A percentile compares a stretch with the other conserved stretches of the same genome.
Evolutionary conservation across 2,888 invertebrate species (phyloP).

Genomic region (Stratiomys singularior): DNA sequence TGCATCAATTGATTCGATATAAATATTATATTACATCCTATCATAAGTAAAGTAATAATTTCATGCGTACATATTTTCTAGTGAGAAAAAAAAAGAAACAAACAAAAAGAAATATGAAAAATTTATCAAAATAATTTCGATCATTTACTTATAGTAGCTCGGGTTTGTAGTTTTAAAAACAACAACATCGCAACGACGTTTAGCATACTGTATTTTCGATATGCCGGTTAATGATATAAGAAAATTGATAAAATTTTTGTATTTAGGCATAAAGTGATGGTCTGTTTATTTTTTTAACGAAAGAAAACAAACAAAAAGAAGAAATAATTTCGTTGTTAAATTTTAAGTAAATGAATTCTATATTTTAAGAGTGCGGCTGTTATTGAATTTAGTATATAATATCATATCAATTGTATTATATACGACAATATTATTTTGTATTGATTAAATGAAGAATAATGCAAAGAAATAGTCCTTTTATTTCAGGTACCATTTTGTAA

Average conservation of each 20-base stretch:
- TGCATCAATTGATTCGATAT: neutral
- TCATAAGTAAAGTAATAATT: no score
- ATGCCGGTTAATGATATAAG: neutral
- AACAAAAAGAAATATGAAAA: no score
- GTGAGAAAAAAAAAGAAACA: no score
- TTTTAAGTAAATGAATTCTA: slow-evolving; percentile 8
- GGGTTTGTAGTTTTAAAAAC: neutral
- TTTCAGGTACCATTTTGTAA: no score
- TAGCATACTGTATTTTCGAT: neutral
- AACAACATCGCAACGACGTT: neutral
- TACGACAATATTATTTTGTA: slow-evolving; percentile 31
- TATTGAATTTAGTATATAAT: slow-evolving; percentile 30
- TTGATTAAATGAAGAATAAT: neutral
- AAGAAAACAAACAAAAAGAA: no score
- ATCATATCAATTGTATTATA: slow-evolving; percentile 24
- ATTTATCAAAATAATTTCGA: neutral
- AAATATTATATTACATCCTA: no score
- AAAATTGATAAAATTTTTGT: neutral
- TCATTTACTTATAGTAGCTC: neutral
- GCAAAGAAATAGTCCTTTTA: neutral
- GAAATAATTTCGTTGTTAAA: slow-evolving; percentile 18
- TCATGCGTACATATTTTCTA: no score
- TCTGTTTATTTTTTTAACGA: neutral
- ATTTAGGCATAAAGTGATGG: slow-evolving; percentile 1
- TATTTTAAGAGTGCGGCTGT: slow-evolving; percentile 35